A percentile compares a stretch with the other conserved stretches of the same genome.
Conservation (phyloP, 2,797 vertebrate genomes). For the Coccyzus lansbergi region DNA sequence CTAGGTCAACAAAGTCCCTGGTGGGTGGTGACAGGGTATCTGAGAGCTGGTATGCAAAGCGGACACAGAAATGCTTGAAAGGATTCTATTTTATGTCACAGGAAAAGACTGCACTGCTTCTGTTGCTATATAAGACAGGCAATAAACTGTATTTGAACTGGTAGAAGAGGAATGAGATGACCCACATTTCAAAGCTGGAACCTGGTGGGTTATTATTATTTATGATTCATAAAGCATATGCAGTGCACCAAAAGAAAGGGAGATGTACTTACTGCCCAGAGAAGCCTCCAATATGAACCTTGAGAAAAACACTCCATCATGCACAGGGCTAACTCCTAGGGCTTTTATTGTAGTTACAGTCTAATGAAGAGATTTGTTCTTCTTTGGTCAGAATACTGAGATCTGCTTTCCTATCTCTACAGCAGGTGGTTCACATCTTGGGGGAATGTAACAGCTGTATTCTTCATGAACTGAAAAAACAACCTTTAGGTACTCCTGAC, state of each 20-base stretch:
- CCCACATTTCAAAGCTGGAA: slow-evolving; percentile 61
- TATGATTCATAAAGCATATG: slow-evolving; percentile 45
- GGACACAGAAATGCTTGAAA: not conserved
- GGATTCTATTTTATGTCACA: slow-evolving; percentile 9
- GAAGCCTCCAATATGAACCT: not conserved
- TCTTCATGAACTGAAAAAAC: not conserved
- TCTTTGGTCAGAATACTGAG: not conserved
- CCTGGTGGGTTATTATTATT: slow-evolving; percentile 52
- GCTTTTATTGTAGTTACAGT: not conserved
- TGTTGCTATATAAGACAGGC: slow-evolving; percentile 29
- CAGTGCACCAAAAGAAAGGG: slow-evolving; percentile 37
- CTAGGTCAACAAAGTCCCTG: slow-evolving; percentile 25
- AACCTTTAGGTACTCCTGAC: not conserved
- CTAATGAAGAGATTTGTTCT: not conserved
- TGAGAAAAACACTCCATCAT: not conserved
- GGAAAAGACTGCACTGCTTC: not conserved
- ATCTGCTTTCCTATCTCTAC: not conserved
- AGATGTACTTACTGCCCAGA: not conserved
- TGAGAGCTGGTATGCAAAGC: not conserved
- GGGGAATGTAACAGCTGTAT: slow-evolving; percentile 7
- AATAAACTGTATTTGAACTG: slow-evolving; percentile 59
- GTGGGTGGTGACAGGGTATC: not conserved
- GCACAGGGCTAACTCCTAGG: not conserved
- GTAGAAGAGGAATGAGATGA: slow-evolving; percentile 33
- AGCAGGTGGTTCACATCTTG: not conserved